Percentiles rank a stretch among this genome's conserved stretches.
These are phyloP conservation scores for Ondatra zibethicus DNA, from an alignment of 2,113 vertebrate genomes.

Conservation along the genomic window DNA sequence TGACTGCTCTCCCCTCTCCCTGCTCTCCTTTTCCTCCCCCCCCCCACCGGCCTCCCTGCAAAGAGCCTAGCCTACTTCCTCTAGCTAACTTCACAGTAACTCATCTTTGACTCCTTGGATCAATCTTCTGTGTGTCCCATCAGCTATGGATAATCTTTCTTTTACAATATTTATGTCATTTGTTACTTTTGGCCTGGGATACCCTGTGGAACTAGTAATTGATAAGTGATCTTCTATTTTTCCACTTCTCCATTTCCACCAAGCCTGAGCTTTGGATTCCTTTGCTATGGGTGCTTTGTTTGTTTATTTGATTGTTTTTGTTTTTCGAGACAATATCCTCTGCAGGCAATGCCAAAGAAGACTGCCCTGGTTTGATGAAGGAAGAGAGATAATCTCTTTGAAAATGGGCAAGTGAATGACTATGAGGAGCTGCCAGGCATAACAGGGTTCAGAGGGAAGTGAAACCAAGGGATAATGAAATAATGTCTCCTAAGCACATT, in stretches of 20 bases:
- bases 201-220: neutral
- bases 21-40: fast-evolving
- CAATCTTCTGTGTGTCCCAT: neutral
- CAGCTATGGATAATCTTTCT: neutral
- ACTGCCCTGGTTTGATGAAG: fast-evolving
- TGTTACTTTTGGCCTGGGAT: neutral
- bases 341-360: neutral
- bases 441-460: neutral
- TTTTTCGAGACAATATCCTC: neutral
- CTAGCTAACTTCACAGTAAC: no score
- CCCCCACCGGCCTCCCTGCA: fast-evolving
- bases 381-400: neutral
- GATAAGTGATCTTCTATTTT: neutral
- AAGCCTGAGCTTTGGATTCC: neutral
- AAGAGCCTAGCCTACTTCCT: neutral
- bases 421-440: neutral
- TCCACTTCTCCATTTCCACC: neutral
- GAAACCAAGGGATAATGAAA: neutral
- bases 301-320: neutral
- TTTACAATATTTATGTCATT: neutral
- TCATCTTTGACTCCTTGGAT: neutral
- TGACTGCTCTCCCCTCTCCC: no score
- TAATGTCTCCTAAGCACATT: neutral
- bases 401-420: neutral
- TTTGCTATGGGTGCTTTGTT: neutral